phyloP scores from a whole-genome alignment of 2,888 invertebrate genomes.

The Lithosia quadra region DNA sequence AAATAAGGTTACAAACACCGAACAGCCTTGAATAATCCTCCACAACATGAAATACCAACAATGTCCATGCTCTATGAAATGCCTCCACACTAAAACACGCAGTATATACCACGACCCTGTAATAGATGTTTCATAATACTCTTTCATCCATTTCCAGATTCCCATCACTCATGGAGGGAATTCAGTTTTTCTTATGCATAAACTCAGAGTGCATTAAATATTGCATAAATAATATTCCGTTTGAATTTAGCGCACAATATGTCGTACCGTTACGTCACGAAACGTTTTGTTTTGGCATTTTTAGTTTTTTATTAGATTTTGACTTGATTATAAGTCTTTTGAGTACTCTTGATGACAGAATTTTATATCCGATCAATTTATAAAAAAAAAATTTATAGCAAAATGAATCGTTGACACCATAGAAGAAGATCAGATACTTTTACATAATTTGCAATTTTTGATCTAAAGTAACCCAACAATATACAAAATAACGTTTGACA shows the following conservation, averaged over 20 bases:
- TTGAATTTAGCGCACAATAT: constrained; percentile 10
- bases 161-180: neutral
- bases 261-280: no score
- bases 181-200: no score
- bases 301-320: neutral
- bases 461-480: neutral
- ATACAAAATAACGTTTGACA: constrained; percentile 11
- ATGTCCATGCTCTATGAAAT: constrained; percentile 7
- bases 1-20: constrained; percentile 20
- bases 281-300: neutral
- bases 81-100: constrained; percentile 34
- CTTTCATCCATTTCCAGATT: constrained; percentile 1
- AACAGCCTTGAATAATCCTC: constrained; percentile 30
- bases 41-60: constrained; percentile 13
- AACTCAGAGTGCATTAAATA: neutral
- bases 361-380: no score
- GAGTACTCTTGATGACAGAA: no score
- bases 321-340: neutral
- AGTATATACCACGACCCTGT: constrained; percentile 13
- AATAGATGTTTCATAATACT: neutral
- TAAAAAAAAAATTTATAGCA: no score
- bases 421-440: no score
- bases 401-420: no score
- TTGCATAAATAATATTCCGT: neutral
- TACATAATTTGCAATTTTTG: no score